phyloP scores from a whole-genome alignment of 2,113 vertebrate species.

The Callocephalon fimbriatum region DNA sequence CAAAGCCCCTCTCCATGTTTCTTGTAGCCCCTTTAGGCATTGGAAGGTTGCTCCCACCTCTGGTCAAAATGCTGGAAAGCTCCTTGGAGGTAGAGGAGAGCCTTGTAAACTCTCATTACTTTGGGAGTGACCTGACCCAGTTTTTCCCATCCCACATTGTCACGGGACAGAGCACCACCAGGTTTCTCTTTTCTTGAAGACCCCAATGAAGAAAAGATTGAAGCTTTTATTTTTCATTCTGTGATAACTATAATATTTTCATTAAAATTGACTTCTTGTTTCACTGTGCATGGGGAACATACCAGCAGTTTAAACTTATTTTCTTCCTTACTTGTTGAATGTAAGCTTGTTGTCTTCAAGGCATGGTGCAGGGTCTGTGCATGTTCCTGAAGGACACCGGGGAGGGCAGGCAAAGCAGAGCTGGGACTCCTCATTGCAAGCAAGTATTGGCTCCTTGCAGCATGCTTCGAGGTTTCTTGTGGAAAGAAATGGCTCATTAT shows the following conservation, averaged over 20 bases:
- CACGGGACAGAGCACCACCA: neutral
- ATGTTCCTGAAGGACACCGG: accelerated
- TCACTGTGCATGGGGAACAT: neutral
- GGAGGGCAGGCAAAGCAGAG: neutral
- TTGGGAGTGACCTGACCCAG: neutral
- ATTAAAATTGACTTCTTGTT: neutral
- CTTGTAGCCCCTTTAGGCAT: neutral
- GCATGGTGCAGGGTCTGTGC: accelerated
- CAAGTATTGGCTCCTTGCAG: neutral
- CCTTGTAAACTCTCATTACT: neutral
- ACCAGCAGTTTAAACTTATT: neutral
- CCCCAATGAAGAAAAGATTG: neutral
- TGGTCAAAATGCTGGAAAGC: neutral
- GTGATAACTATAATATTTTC: neutral
- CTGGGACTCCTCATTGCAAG: no score
- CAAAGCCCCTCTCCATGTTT: neutral
- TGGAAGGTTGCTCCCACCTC: neutral
- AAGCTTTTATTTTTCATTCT: neutral
- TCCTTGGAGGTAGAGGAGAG: no score
- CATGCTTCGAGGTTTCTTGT: neutral
- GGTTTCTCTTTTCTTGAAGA: neutral
- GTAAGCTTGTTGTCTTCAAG: neutral
- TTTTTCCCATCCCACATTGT: neutral
- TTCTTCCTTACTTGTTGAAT: neutral
- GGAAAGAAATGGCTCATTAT: neutral